Evolutionary conservation across 2,797 vertebrate genomes (phyloP).

Genomic region (Urophycis tenuis): DNA sequence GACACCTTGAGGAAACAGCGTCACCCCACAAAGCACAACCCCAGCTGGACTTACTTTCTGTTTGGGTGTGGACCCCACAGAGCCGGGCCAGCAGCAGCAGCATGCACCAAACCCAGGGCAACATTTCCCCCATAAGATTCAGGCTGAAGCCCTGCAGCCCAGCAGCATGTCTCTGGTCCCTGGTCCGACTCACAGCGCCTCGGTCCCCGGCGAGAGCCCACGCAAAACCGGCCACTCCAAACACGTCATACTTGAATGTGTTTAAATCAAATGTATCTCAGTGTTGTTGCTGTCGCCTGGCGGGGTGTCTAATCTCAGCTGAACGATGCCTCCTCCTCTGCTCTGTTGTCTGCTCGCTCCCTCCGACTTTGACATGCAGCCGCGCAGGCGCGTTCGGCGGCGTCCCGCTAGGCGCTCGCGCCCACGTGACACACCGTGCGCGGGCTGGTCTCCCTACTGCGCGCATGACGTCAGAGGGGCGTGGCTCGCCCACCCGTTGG

Average conservation of each 20-base stretch:
- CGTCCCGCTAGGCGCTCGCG: background rate
- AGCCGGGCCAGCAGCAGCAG: slow-evolving; percentile 2
- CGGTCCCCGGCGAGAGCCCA: background rate
- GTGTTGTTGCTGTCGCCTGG: background rate
- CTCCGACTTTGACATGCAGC: background rate
- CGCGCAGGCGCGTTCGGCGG: background rate
- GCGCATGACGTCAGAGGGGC: too few relatives aligned
- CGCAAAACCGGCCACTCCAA: background rate
- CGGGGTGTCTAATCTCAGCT: too few relatives aligned
- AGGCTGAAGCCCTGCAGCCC: too few relatives aligned
- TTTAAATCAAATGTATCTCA: background rate
- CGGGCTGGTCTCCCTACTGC: background rate
- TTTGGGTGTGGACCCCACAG: slow-evolving; percentile 47
- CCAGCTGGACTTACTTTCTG: slow-evolving; percentile 58
- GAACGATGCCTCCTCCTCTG: too few relatives aligned
- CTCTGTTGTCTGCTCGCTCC: too few relatives aligned
- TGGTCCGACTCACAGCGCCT: background rate
- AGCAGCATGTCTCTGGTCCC: slow-evolving; percentile 40
- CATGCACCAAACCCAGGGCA: slow-evolving; percentile 20
- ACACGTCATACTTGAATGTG: background rate
- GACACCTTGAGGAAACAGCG: too few relatives aligned
- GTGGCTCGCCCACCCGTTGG: background rate
- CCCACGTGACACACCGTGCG: background rate
- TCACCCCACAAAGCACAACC: too few relatives aligned
- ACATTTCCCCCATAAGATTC: slow-evolving; percentile 41